Conservation (phyloP, 2,113 vertebrate genomes). For the Sclerurus mexicanus region DNA sequence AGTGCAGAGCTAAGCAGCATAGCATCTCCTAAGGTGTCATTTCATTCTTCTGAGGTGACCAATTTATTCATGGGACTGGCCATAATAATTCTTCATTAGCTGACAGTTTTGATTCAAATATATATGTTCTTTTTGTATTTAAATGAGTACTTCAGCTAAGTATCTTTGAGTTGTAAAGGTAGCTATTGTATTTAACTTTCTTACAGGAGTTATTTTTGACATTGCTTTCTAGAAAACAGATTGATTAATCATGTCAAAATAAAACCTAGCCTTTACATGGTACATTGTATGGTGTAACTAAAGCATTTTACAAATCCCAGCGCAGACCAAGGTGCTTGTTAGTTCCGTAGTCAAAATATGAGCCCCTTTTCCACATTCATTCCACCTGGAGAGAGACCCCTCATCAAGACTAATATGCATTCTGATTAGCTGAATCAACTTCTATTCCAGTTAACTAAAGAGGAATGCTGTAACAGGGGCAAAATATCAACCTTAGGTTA, state of each 20-base stretch:
- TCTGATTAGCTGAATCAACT: not conserved
- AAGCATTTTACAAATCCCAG: not conserved
- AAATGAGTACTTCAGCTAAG: not conserved
- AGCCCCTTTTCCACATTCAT: not conserved
- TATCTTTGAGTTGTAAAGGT: not conserved
- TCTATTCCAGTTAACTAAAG: not conserved
- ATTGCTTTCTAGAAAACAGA: not conserved
- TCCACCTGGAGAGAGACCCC: not conserved
- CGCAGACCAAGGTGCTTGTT: not conserved
- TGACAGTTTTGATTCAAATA: not conserved
- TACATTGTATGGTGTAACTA: not conserved
- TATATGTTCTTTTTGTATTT: not conserved
- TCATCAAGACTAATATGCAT: not conserved
- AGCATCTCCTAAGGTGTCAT: not conserved
- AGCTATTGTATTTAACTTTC: not conserved
- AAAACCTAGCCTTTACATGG: not conserved
- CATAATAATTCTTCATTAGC: not conserved
- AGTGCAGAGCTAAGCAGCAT: not conserved
- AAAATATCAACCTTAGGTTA: not conserved
- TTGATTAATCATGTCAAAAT: not conserved
- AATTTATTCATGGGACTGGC: not conserved
- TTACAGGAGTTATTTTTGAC: not conserved
- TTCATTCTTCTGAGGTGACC: not conserved
- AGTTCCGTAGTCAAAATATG: not conserved
- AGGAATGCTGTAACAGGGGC: not conserved